Evolutionary conservation across 2,888 invertebrate genomes (phyloP).

Genomic region (Pandemis cinnamomeana): DNA sequence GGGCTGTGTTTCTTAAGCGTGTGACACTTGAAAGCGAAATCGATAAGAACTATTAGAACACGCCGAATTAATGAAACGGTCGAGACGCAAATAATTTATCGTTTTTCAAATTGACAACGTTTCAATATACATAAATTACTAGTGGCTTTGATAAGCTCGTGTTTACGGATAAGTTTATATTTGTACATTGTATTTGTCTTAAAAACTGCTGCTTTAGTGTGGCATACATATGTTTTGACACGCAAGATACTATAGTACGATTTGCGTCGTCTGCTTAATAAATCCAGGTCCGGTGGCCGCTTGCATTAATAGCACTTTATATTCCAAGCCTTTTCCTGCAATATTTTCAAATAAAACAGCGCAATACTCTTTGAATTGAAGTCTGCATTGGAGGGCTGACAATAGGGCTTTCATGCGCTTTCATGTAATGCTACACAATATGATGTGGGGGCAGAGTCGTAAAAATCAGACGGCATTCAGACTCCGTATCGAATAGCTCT

Average conservation of each 20-base stretch:
- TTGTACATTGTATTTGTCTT: too few relatives aligned
- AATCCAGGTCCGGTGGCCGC: not conserved
- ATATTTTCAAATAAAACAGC: constrained; percentile 33
- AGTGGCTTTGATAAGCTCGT: too few relatives aligned
- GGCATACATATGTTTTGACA: too few relatives aligned
- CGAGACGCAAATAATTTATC: not conserved
- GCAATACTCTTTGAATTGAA: constrained; percentile 20
- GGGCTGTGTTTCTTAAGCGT: constrained; percentile 8
- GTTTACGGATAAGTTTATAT: too few relatives aligned
- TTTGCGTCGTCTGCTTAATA: too few relatives aligned
- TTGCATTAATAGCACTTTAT: not conserved
- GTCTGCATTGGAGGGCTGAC: constrained; percentile 22
- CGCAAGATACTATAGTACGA: too few relatives aligned
- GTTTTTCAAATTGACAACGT: not conserved
- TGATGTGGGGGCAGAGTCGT: constrained; percentile 18
- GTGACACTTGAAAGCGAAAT: not conserved
- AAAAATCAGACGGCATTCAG: constrained; percentile 30
- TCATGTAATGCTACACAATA: constrained; percentile 25
- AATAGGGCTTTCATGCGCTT: constrained; percentile 21
- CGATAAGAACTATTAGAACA: constrained; percentile 11
- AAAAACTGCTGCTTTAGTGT: too few relatives aligned
- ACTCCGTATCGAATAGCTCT: constrained; percentile 4
- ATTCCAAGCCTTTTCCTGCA: constrained; percentile 11
- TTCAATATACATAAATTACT: too few relatives aligned
- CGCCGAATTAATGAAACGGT: not conserved